phyloP scores from a whole-genome alignment of 1,140 invertebrate genomes.

The Magallana gigas region DNA sequence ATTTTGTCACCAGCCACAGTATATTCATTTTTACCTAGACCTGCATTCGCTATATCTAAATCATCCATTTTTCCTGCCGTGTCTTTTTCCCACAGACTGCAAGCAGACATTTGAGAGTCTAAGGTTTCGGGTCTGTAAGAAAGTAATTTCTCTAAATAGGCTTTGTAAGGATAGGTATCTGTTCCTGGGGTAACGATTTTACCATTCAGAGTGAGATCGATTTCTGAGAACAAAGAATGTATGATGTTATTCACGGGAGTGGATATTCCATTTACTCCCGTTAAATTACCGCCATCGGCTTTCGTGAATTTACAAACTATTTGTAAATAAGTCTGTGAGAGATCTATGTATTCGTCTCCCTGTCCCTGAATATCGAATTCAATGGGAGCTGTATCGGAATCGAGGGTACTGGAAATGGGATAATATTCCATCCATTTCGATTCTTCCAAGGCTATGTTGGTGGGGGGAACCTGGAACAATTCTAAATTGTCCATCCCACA shows the following conservation, averaged over 20 bases:
- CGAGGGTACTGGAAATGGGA: background rate
- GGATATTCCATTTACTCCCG: background rate
- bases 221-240: background rate
- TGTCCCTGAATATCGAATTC: conserved; percentile 4
- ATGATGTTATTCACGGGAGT: background rate
- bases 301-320: background rate
- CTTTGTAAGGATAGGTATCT: conserved; percentile 33
- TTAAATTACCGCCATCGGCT: background rate
- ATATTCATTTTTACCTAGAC: too few species aligned
- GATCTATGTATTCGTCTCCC: conserved; percentile 3
- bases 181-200: background rate
- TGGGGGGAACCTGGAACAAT: background rate
- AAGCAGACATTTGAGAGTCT: background rate
- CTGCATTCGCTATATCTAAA: background rate
- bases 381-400: background rate
- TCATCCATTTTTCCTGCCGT: background rate
- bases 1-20: too few species aligned
- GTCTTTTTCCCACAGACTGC: conserved; percentile 28
- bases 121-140: background rate
- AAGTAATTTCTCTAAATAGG: conserved; percentile 37
- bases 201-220: background rate
- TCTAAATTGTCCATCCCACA: background rate
- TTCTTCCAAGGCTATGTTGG: background rate
- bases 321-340: background rate
- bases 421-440: conserved; percentile 7